phyloP scores from a whole-genome alignment of 2,888 invertebrate genomes.

The Sminthurides aquaticus region DNA sequence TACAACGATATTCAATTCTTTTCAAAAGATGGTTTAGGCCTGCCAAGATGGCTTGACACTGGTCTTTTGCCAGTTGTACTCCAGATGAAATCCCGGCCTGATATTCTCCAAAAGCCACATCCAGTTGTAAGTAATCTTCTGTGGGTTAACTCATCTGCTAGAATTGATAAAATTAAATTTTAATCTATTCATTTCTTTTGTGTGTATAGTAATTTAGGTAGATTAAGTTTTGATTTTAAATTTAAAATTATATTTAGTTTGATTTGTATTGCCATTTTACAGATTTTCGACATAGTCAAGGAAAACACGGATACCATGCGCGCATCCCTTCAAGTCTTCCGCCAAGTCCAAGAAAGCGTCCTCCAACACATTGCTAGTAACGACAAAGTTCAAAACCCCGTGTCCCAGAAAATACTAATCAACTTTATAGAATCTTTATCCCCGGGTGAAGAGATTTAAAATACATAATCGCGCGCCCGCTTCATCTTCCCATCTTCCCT shows the following conservation, averaged over 20 bases:
- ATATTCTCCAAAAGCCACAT: slow-evolving; percentile 10
- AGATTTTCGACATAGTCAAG: slow-evolving; percentile 20
- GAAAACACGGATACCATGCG: not conserved
- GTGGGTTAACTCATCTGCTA: not conserved
- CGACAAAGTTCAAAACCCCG: slow-evolving; percentile 1
- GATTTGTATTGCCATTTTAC: too few species aligned
- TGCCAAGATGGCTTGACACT: slow-evolving; percentile 22
- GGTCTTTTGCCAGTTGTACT: slow-evolving; percentile 18
- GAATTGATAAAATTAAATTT: not conserved
- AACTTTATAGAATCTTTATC: slow-evolving; percentile 7
- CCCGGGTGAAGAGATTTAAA: not conserved
- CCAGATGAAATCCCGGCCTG: slow-evolving; percentile 12
- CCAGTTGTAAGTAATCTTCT: slow-evolving; percentile 2
- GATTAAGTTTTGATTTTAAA: too few species aligned
- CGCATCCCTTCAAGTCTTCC: slow-evolving; percentile 6
- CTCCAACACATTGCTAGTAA: not conserved
- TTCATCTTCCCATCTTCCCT: too few species aligned
- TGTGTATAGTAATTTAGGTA: too few species aligned
- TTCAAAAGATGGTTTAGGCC: slow-evolving; percentile 3
- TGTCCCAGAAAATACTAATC: slow-evolving; percentile 4
- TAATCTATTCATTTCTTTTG: too few species aligned
- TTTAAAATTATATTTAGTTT: too few species aligned
- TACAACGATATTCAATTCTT: slow-evolving; percentile 24
- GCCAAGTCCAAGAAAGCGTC: slow-evolving; percentile 11
- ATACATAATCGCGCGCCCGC: too few species aligned